Evolutionary conservation across 2,797 vertebrate genomes (phyloP), one percentile per base, ranked within the genome.

Genomic region (Dallia pectoralis): DNA sequence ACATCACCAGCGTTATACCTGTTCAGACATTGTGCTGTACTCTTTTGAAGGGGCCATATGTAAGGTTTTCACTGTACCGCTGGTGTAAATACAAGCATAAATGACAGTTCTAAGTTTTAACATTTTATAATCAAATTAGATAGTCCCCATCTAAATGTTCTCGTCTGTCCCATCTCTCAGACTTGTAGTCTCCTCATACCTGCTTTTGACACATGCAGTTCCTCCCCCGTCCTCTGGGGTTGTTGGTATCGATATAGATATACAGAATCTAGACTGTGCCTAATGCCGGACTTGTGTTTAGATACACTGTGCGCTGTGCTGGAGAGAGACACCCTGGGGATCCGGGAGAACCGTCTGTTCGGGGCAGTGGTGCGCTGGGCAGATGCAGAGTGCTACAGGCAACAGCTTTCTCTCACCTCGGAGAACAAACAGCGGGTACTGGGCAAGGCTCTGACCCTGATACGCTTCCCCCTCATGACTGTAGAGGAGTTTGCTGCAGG

Each of bases 401-500:
- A 98, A 86, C 97, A 98, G 84, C 93, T 98, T 70, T 95, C 95
- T 81, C 93, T 91, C 66, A 95, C 95, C 0, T 93, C 96, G 0
- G 97, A 99, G 87, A 97, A 98, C 91, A 98, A 97, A 89, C 92
- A 97, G 61, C 93, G 95, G 74, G 95, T 95, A 62, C 92, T 99
- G 82, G 97, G 97, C 74, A 97, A 97, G 86, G 95, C 97, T 0
- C 93, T 99, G 19, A 93, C 94, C 0, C 96, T 99, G 73, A 97
- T 99, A 82, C 97, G 97, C 81, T 99, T 99, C 86, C 98, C 98
- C 0, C 90, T 99, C 77, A 99, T 99, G 97, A 99, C 96, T 29
- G 97, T 99, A 5, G 98, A 99, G 87, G 97, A 99, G 89, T 98
- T 99, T 74, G 97, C 98, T 1, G 96, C 97, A 92, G 97, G 97